Evolutionary conservation across 2,113 vertebrate species (phyloP).

Genomic region (Eudyptes chrysolophus): DNA sequence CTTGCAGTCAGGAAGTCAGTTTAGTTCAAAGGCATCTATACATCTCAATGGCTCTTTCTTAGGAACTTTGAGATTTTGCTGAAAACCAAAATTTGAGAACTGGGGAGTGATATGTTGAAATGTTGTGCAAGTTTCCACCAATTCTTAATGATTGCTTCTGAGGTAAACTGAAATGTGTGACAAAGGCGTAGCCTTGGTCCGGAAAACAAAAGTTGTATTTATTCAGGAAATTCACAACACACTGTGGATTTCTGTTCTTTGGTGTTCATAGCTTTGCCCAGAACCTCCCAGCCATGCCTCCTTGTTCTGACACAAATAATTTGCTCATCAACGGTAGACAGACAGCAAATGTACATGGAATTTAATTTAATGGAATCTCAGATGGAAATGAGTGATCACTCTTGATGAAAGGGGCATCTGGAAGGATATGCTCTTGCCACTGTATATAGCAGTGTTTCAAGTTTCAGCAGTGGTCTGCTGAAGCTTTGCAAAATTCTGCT

Average conservation of each 20-base stretch:
- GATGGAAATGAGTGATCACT: neutral
- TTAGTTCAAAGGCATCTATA: neutral
- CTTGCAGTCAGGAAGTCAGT: neutral
- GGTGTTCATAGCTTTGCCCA: neutral
- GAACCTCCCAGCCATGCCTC: neutral
- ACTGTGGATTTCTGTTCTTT: neutral
- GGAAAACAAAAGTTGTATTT: neutral
- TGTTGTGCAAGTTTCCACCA: neutral
- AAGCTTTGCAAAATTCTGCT: neutral
- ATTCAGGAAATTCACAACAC: neutral
- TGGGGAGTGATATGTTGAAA: neutral
- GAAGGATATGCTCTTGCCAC: neutral
- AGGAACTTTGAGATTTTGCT: neutral
- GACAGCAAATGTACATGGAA: neutral
- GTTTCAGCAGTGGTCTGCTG: neutral
- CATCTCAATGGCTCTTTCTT: neutral
- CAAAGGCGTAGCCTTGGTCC: neutral
- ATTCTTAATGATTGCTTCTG: neutral
- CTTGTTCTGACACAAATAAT: neutral
- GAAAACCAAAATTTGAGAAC: neutral
- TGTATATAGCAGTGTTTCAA: accelerated
- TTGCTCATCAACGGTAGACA: neutral
- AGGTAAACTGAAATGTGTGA: neutral
- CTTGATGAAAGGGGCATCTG: neutral
- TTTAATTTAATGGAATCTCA: neutral